phyloP scores from a whole-genome alignment of 2,797 vertebrate genomes.

The Brachyalestes nurse region DNA sequence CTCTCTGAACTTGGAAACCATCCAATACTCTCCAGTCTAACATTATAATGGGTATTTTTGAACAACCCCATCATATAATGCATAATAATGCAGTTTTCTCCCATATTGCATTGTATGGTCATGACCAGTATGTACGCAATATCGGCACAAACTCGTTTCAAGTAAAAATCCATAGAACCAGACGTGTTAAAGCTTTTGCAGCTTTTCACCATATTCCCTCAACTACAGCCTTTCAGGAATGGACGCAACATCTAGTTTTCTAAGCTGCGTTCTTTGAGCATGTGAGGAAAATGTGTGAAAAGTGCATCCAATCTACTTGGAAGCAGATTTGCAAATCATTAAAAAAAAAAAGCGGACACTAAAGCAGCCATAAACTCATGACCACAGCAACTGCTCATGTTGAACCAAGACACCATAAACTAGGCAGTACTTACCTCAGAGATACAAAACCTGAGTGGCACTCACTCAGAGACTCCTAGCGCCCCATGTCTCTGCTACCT shows the following conservation, averaged over 20 bases:
- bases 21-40: background rate
- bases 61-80: background rate
- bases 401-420: slow-evolving; percentile 61
- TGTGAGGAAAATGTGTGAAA: background rate
- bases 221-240: background rate
- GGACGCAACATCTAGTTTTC: background rate
- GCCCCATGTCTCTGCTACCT: slow-evolving; percentile 70
- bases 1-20: background rate
- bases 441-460: slow-evolving; percentile 69
- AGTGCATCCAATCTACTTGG: background rate
- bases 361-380: slow-evolving; percentile 63
- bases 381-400: slow-evolving; percentile 6
- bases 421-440: slow-evolving; percentile 72
- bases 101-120: background rate
- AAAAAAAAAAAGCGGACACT: slow-evolving; percentile 54
- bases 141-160: background rate
- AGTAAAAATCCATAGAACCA: background rate
- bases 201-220: background rate
- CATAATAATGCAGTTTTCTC: background rate
- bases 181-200: background rate
- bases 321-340: slow-evolving; percentile 17
- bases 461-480: slow-evolving; percentile 16
- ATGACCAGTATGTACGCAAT: background rate
- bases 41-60: background rate
- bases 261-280: background rate